Conservation (phyloP, 2,113 vertebrate genomes). For the Neodontobutis hainanensis region DNA sequence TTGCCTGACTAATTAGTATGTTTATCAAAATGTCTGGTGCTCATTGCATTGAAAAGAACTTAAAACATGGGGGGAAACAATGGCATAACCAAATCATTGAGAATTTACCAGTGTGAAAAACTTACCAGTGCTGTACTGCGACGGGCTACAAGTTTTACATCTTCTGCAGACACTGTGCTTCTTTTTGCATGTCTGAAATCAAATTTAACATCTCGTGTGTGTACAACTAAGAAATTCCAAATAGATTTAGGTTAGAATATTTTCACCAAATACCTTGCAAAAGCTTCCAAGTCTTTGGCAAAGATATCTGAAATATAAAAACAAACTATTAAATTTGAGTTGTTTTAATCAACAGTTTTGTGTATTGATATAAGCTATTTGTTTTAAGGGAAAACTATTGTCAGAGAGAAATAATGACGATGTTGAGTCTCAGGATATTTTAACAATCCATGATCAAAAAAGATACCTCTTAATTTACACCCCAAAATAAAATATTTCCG, state of each 20-base stretch:
- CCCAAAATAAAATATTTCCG: too few species aligned
- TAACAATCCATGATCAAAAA: too few species aligned
- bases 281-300: slow-evolving; percentile 92
- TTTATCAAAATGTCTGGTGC: too few species aligned
- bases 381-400: too few species aligned
- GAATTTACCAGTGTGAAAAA: neutral
- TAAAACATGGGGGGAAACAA: too few species aligned
- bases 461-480: too few species aligned
- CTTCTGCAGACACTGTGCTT: slow-evolving; percentile 85
- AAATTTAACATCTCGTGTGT: neutral
- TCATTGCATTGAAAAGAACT: neutral
- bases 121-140: slow-evolving; percentile 90
- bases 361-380: too few species aligned
- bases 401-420: too few species aligned
- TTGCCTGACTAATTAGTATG: slow-evolving; percentile 28
- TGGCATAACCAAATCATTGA: neutral
- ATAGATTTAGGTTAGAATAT: neutral
- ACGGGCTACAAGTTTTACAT: slow-evolving; percentile 90
- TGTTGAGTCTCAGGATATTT: too few species aligned
- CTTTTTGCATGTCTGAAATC: slow-evolving; percentile 89
- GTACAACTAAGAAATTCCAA: neutral
- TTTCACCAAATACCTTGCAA: slow-evolving; percentile 83
- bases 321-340: neutral
- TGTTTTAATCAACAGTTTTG: neutral
- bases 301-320: slow-evolving; percentile 83